A percentile compares a stretch with the other conserved stretches of the same genome.
Conservation (phyloP, 2,113 vertebrate genomes). For the Tympanuchus pallidicinctus region DNA sequence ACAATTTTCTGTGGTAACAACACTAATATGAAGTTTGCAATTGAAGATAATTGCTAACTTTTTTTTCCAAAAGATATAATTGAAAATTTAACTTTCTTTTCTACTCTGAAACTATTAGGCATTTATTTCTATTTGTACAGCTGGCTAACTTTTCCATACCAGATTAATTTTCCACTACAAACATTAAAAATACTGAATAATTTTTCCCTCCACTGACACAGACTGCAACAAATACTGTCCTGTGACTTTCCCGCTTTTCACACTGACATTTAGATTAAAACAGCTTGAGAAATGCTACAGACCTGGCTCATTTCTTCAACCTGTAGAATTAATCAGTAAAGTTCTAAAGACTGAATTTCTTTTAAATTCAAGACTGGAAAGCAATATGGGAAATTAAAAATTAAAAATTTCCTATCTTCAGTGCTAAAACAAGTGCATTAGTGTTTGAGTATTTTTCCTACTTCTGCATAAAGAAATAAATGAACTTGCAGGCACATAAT, state of each 20-base stretch:
- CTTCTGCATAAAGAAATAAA: background rate
- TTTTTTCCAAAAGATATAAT: conserved; percentile 10
- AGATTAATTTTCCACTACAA: background rate
- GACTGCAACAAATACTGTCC: background rate
- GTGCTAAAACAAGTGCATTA: background rate
- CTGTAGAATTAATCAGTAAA: background rate
- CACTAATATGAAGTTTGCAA: background rate
- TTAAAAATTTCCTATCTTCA: background rate
- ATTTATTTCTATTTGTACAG: conserved; percentile 12
- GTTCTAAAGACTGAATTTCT: background rate
- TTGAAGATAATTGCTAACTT: background rate
- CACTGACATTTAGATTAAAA: background rate
- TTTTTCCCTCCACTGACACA: background rate
- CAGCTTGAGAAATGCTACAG: background rate
- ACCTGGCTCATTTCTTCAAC: background rate
- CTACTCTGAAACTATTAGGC: background rate
- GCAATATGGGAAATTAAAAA: background rate
- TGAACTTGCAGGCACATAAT: background rate
- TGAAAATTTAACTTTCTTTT: background rate
- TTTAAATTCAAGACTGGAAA: background rate
- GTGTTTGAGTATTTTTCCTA: background rate
- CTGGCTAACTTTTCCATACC: background rate
- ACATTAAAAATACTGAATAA: background rate
- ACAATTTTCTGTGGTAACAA: background rate
- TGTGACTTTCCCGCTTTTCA: background rate